Evolutionary conservation across 2,888 invertebrate species (phyloP).

Genomic region (Thereva nobilitata): DNA sequence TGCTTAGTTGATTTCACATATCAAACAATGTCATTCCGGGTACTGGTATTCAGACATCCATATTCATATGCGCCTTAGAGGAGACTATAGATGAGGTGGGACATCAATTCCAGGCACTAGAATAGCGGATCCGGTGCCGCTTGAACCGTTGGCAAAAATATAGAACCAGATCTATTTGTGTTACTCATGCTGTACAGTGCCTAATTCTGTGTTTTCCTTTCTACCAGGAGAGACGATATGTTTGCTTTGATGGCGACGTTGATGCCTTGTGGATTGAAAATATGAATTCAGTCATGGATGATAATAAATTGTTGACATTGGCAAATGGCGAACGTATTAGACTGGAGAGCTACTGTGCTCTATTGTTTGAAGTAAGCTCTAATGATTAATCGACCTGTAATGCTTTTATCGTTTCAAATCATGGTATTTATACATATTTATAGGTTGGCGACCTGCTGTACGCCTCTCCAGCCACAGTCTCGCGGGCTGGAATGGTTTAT

Average conservation of each 20-base stretch:
- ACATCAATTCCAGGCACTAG: too few species aligned
- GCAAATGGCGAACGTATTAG: slow-evolving; percentile 90
- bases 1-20: slow-evolving; percentile 22
- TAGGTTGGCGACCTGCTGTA: slow-evolving; percentile 84
- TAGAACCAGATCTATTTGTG: neutral
- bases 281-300: slow-evolving; percentile 97
- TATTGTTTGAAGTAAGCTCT: slow-evolving; percentile 76
- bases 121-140: neutral
- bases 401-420: slow-evolving; percentile 11
- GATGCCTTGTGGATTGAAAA: slow-evolving; percentile 96
- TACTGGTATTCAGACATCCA: slow-evolving; percentile 21
- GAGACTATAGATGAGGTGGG: too few species aligned
- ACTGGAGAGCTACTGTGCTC: slow-evolving; percentile 76
- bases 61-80: slow-evolving; percentile 8
- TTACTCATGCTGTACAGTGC: neutral
- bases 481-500: slow-evolving; percentile 91
- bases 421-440: slow-evolving; percentile 18
- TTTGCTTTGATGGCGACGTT: slow-evolving; percentile 91
- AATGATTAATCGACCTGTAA: slow-evolving; percentile 23
- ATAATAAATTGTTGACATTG: slow-evolving; percentile 85
- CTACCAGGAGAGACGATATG: slow-evolving; percentile 74
- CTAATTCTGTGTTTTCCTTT: slow-evolving; percentile 34
- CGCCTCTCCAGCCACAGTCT: slow-evolving; percentile 92
- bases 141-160: too few species aligned
- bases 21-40: slow-evolving; percentile 16